Conservation (phyloP, 2,888 invertebrate genomes). For the Pristionchus mayeri region DNA sequence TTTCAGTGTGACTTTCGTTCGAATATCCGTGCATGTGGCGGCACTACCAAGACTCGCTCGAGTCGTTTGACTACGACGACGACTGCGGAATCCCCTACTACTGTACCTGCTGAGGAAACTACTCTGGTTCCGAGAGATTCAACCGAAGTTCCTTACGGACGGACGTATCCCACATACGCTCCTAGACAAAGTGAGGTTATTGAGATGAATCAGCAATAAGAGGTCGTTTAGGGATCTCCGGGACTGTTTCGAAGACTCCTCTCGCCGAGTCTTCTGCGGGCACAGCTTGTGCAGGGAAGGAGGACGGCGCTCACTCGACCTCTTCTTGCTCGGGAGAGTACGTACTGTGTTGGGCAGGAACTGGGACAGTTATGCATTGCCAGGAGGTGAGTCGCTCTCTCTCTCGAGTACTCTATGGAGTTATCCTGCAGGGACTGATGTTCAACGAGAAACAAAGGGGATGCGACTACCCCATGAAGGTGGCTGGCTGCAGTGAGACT, state of each 20-base stretch:
- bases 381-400: conserved; percentile 18
- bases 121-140: not conserved
- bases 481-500: conserved; percentile 14
- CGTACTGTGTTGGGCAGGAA: conserved; percentile 45
- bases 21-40: conserved; percentile 41
- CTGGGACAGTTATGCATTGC: conserved; percentile 20
- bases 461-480: conserved; percentile 29
- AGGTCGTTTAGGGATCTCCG: conserved; percentile 20
- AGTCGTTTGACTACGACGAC: not conserved
- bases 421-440: not conserved
- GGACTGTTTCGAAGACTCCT: conserved; percentile 18
- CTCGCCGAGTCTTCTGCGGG: not conserved
- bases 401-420: not conserved
- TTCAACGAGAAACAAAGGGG: not conserved
- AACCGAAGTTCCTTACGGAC: conserved; percentile 31
- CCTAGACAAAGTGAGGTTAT: conserved; percentile 18
- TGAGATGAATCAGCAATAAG: not conserved
- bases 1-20: conserved; percentile 32
- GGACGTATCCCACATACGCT: conserved; percentile 45
- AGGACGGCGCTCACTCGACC: conserved; percentile 26
- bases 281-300: conserved; percentile 25
- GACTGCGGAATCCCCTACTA: not conserved
- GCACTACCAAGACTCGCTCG: not conserved
- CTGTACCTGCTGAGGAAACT: not conserved
- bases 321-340: not conserved